Base-by-base conservation (phyloP, 2,113 vertebrate species). In the Malurus elegans region DNA sequence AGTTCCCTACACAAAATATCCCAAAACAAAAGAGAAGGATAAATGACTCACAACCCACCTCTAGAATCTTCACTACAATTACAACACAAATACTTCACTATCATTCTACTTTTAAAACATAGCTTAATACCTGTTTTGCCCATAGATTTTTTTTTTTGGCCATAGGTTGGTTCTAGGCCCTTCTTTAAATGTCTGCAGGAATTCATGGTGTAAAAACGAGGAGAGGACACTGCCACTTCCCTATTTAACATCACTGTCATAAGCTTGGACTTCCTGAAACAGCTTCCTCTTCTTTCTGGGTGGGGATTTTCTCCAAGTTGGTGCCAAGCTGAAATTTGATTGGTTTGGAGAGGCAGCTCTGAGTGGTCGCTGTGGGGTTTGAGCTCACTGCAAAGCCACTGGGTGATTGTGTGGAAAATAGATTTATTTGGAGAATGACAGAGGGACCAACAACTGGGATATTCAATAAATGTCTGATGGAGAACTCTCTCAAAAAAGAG, bases 191-290 rank as follows among this genome's bases (percentile, higher is more conserved):
- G 23, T 12, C 40, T 44, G 18, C 51, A 16, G 31, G 5, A 51
- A 50, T 47, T 32, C 2, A 4, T 28, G 85, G 7, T 58, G 29
- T 8, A 13, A 15, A 7, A 1, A 1, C 1, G 2, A n/a, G 57
- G 47, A 75, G 42, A 6, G 18, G 54, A 28, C 2, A 0, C 28
- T 36, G 24, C 18, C 36, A 0, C 16, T 74, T 90, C 81, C 24
- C 6, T 53, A 0, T 60, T 51, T 45, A 8, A 16, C 16, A 19
- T 23, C 58, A 6, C 1, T 12, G 28, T 40, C 18, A 5, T 8
- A 16, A 66, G 14, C 48, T 65, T 66, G 21, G 15, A 6, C 36
- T 67, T 71, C 26, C 23, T 56, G 40, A 13, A 14, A 24, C 47
- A 67, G 13, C n/a, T 70, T 84, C 58, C 51, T 91, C 12, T 40